Evolutionary conservation across 1,140 invertebrate species (phyloP).

Genomic region (Bombyx mandarina): DNA sequence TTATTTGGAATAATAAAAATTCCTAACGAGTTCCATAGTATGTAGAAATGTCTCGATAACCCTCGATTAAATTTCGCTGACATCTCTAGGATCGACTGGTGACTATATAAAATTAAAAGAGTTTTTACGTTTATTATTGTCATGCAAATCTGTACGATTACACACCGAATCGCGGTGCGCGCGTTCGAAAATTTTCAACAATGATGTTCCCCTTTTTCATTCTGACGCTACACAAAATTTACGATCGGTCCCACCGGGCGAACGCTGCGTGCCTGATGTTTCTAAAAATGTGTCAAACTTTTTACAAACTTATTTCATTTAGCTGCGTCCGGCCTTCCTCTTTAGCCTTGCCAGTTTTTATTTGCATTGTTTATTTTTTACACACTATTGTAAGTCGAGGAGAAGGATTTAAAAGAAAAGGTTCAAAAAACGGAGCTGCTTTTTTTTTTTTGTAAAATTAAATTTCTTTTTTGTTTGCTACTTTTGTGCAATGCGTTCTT

Average conservation of each 20-base stretch:
- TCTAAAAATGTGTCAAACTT: constrained; percentile 70
- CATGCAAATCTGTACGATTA: constrained; percentile 44
- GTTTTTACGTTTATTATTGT: constrained; percentile 27
- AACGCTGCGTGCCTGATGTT: constrained; percentile 64
- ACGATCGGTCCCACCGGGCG: constrained; percentile 49
- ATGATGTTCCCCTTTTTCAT: constrained; percentile 66
- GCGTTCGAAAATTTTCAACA: constrained; percentile 65
- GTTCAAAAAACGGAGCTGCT: constrained; percentile 33
- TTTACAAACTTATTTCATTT: constrained; percentile 70
- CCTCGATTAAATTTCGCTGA: background rate
- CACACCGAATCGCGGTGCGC: constrained; percentile 45
- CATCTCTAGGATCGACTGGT: background rate
- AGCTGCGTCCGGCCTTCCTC: constrained; percentile 57
- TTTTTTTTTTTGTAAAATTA: constrained; percentile 29
- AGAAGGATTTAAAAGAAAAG: constrained; percentile 47
- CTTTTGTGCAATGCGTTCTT: constrained; percentile 18
- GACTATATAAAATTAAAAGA: constrained; percentile 10
- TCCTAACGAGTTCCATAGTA: no score
- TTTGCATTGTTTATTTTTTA: constrained; percentile 64
- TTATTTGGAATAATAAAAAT: no score
- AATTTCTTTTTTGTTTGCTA: constrained; percentile 37
- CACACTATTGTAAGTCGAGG: constrained; percentile 59
- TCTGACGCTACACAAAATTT: constrained; percentile 66
- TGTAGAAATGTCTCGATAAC: background rate
- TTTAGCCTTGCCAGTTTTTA: constrained; percentile 57